Base-by-base conservation (phyloP, 1,140 invertebrate genomes). In the Nasonia giraulti region DNA sequence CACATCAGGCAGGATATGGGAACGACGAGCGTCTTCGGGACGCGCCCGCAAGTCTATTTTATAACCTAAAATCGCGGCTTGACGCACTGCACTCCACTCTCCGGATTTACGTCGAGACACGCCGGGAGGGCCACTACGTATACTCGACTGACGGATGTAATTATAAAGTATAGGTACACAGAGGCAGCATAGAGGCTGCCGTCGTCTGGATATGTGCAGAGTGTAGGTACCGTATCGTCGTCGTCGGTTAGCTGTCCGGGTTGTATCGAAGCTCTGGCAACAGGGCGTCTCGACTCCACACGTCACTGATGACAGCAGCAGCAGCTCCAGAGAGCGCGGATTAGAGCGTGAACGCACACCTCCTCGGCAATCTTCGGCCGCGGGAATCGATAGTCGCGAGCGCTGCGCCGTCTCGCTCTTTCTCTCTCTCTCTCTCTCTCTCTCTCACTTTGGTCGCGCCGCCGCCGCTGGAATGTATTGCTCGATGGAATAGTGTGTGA, bases 311-410 rank as follows among this genome's bases (percentile, higher is more conserved):
- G 8, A 8, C 71, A 14, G 40, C 71, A 74, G 31, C 74, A n/a
- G 33, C 31, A 33, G 75, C 68, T 73, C 75, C 33, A 62, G 44
- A 50, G 23, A 62, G 55, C 55, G 55, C 20, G 17, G 55, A 62
- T 62, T 62, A 20, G 6, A 62, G 20, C 55, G 40, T 37, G 74
- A 33, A n/a, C 71, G n/a, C n/a, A 55, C 69, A 47, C 85, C 69
- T 87, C 80, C 82, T 89, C 89, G 89, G 86, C 31, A 86, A 86
- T 88, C 84, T 88, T 89, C 90, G 90, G 17, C 55, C 55, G 88
- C 62, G 85, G 80, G 89, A 90, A 91, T 91, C 90, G 90, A 91
- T 91, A 91, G 81, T 84, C 80, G 68, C n/a, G 83, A 47, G 69
- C 68, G 66, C 37, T 12, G 73, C 47, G 62, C 82, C 20, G n/a